Conservation (phyloP, 2,888 invertebrate species). For the Epinotia bilunana region DNA sequence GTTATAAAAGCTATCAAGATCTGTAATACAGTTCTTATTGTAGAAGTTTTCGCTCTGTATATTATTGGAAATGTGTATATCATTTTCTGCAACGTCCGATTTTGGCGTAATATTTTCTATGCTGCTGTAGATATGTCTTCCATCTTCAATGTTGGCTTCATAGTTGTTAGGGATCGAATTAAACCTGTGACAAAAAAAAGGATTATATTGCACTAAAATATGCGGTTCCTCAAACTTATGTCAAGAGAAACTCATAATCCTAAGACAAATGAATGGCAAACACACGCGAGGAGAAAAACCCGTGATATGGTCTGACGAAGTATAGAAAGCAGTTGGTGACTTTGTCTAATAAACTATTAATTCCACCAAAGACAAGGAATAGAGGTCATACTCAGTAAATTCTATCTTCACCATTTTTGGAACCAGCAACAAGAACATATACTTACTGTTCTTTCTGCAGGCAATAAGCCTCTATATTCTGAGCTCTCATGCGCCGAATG, state of each 20-base stretch:
- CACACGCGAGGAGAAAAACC: too few relatives aligned
- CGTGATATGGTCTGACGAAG: too few relatives aligned
- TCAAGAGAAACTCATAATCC: too few relatives aligned
- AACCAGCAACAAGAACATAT: background rate
- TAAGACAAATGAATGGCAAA: too few relatives aligned
- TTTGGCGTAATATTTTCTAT: conserved; percentile 22
- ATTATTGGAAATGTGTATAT: conserved; percentile 13
- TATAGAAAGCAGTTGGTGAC: too few relatives aligned
- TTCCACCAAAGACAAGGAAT: too few relatives aligned
- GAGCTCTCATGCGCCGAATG: conserved; percentile 53
- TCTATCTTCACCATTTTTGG: background rate
- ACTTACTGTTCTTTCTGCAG: conserved; percentile 56
- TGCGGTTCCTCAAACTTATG: too few relatives aligned
- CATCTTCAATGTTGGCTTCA: conserved; percentile 38
- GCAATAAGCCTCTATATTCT: conserved; percentile 58
- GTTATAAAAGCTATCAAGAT: conserved; percentile 54
- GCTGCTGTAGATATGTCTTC: conserved; percentile 31
- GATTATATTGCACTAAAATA: background rate
- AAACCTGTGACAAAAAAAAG: conserved; percentile 3
- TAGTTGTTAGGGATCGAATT: conserved; percentile 23
- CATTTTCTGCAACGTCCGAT: background rate
- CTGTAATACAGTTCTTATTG: conserved; percentile 28
- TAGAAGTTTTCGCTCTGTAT: conserved; percentile 20
- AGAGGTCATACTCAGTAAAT: background rate
- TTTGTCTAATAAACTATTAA: too few relatives aligned